phyloP scores from a whole-genome alignment of 2,888 invertebrate species.

The Choristoneura rosaceana region DNA sequence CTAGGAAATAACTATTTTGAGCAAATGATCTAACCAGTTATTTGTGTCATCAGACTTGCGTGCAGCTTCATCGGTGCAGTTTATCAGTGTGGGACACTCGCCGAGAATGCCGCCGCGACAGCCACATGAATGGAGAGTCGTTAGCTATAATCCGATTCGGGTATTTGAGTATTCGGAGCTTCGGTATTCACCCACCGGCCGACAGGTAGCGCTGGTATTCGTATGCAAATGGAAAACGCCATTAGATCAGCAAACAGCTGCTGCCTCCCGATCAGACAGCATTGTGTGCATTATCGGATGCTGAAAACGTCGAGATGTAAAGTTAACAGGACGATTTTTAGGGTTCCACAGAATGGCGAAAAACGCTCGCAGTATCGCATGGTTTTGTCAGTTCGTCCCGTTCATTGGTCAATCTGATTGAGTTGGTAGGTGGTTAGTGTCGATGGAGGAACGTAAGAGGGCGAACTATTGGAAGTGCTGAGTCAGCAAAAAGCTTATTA shows the following conservation, averaged over 20 bases:
- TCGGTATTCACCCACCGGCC: slow-evolving; percentile 55
- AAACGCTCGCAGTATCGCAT: no score
- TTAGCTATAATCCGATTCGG: slow-evolving; percentile 81
- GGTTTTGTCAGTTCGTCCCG: no score
- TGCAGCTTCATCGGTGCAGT: slow-evolving; percentile 45
- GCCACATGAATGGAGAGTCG: slow-evolving; percentile 76
- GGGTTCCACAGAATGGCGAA: no score
- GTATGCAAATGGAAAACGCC: slow-evolving; percentile 83
- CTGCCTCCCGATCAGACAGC: slow-evolving; percentile 67
- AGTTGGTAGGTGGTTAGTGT: no score
- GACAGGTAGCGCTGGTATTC: slow-evolving; percentile 70
- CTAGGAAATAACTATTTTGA: no score
- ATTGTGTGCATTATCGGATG: slow-evolving; percentile 59
- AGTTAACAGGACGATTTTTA: neutral
- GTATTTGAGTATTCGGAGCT: slow-evolving; percentile 64
- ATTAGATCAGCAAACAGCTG: slow-evolving; percentile 80
- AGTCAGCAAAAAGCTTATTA: no score
- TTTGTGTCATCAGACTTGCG: slow-evolving; percentile 20
- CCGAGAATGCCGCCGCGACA: slow-evolving; percentile 59
- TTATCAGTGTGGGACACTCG: slow-evolving; percentile 63
- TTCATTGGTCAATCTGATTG: no score
- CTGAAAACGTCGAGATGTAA: slow-evolving; percentile 16
- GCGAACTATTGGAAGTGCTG: no score
- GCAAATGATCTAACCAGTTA: slow-evolving; percentile 2
- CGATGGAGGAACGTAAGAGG: no score